phyloP scores from a whole-genome alignment of 2,113 vertebrate species.

The Sminthopsis crassicaudata region DNA sequence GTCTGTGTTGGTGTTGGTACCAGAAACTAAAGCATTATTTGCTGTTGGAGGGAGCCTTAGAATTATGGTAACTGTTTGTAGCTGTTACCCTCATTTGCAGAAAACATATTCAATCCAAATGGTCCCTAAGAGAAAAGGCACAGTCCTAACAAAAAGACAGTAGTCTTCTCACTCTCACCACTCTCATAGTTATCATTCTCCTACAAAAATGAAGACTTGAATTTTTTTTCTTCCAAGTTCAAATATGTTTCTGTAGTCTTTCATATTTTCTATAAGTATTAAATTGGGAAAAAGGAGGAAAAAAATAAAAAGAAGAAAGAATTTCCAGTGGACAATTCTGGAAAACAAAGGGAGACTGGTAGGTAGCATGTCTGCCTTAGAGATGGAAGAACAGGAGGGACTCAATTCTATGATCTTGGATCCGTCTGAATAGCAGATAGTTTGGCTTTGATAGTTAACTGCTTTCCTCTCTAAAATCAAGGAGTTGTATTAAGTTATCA shows the following conservation, averaged over 20 bases:
- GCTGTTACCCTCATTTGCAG: slow-evolving; percentile 82
- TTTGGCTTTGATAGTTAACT: background rate
- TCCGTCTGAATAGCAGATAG: background rate
- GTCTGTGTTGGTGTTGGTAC: slow-evolving; percentile 83
- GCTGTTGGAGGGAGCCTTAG: slow-evolving; percentile 87
- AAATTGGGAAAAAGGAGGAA: background rate
- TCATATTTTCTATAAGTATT: background rate
- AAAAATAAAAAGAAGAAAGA: background rate
- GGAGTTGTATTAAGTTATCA: background rate
- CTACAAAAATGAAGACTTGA: background rate
- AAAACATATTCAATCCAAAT: slow-evolving; percentile 84
- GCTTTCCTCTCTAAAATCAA: background rate
- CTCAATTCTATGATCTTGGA: background rate
- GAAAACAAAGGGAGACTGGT: background rate
- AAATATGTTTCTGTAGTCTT: slow-evolving; percentile 51
- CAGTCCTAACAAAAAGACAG: background rate
- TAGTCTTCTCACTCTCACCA: background rate
- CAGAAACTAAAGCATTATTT: slow-evolving; percentile 73
- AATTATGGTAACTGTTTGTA: slow-evolving; percentile 63
- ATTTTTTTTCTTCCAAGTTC: slow-evolving; percentile 45
- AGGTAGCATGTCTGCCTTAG: background rate
- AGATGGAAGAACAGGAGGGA: background rate
- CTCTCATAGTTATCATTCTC: background rate
- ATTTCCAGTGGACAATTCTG: background rate
- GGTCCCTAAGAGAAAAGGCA: slow-evolving; percentile 57